Percentiles rank a stretch among this genome's conserved stretches.
Evolutionary conservation across 2,797 vertebrate species (phyloP).

Genomic region (Urosaurus nigricauda): DNA sequence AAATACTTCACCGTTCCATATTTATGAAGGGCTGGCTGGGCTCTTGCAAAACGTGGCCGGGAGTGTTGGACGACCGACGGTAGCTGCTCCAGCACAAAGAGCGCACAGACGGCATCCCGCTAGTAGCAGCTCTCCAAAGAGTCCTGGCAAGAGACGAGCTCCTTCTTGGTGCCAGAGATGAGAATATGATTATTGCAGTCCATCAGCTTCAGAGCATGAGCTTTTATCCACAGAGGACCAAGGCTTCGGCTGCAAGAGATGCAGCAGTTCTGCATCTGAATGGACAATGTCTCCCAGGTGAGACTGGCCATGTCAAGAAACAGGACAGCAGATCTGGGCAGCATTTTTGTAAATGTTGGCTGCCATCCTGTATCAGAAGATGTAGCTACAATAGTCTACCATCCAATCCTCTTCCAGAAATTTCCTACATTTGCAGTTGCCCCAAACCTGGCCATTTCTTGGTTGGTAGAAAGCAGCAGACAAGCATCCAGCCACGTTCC

Average conservation of each 20-base stretch:
- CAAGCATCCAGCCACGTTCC: no score
- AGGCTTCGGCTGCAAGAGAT: not conserved
- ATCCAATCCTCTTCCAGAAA: not conserved
- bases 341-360: no score
- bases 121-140: not conserved
- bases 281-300: not conserved
- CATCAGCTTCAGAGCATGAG: no score
- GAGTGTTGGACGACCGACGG: not conserved
- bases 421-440: not conserved
- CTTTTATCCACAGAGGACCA: not conserved
- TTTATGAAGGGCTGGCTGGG: not conserved
- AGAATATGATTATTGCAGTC: not conserved
- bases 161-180: not conserved
- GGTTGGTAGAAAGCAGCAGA: not conserved
- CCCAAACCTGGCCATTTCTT: not conserved
- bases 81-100: no score
- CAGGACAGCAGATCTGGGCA: no score
- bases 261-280: not conserved
- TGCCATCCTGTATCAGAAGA: no score
- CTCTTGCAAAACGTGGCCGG: accelerated
- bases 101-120: not conserved
- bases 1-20: not conserved
- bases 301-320: no score
- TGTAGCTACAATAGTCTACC: no score
- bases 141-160: not conserved